Evolutionary conservation across 2,113 vertebrate species (phyloP).

Genomic region (Microcebus ravelobensis): DNA sequence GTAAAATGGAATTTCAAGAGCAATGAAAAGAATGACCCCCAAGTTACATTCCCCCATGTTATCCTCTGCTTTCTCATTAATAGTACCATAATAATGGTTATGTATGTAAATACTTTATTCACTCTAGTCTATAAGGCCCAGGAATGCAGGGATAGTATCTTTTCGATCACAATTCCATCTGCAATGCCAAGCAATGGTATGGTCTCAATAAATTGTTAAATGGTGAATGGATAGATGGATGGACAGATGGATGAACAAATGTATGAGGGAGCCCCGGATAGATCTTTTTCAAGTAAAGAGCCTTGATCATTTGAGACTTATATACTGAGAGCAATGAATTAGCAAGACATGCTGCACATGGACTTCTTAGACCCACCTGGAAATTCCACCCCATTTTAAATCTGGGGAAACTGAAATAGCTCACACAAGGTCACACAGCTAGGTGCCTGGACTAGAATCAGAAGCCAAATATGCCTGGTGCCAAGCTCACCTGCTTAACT

Average conservation of each 20-base stretch:
- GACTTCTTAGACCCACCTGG: neutral
- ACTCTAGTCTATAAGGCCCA: neutral
- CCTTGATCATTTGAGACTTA: neutral
- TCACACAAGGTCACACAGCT: neutral
- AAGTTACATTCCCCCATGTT: neutral
- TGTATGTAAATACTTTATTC: neutral
- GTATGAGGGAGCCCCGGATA: neutral
- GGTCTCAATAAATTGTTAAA: neutral
- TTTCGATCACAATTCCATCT: neutral
- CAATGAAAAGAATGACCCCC: neutral
- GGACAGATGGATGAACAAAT: neutral
- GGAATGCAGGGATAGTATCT: neutral
- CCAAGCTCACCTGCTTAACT: neutral
- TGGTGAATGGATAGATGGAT: neutral
- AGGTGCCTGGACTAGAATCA: neutral
- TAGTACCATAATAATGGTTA: neutral
- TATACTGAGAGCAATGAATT: neutral
- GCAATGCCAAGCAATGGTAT: neutral
- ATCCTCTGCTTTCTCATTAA: neutral
- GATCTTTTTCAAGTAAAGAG: neutral
- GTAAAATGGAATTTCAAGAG: neutral
- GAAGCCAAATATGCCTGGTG: neutral
- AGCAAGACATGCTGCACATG: neutral
- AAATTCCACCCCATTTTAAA: neutral
- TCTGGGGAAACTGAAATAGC: neutral